Percentiles rank a stretch among this genome's conserved stretches.
Evolutionary conservation across 1,140 invertebrate genomes (phyloP).

Genomic region (Drosophila athabasca): DNA sequence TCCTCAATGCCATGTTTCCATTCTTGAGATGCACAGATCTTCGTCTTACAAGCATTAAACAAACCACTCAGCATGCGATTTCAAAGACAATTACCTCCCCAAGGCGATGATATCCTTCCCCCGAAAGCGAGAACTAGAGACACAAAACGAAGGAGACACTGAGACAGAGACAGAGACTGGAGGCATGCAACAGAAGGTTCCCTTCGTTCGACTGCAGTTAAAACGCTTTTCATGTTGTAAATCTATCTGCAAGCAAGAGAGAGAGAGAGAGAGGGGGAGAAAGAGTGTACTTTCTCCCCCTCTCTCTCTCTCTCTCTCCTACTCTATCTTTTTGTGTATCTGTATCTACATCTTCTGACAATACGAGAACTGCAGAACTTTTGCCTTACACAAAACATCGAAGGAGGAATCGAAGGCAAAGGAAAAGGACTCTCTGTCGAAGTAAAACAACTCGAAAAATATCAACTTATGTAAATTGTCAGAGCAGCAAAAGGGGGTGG

Average conservation of each 20-base stretch:
- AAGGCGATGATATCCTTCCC: slow-evolving; percentile 25
- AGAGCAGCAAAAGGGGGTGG: slow-evolving; percentile 35
- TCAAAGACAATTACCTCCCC: slow-evolving; percentile 57
- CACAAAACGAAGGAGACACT: not conserved
- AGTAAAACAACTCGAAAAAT: slow-evolving; percentile 68
- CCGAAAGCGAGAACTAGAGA: not conserved
- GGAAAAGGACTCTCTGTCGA: slow-evolving; percentile 6
- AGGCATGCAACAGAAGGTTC: slow-evolving; percentile 28
- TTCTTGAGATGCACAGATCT: not conserved
- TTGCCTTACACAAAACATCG: slow-evolving; percentile 35
- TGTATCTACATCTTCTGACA: slow-evolving; percentile 2
- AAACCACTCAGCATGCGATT: slow-evolving; percentile 26
- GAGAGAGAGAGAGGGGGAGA: no score
- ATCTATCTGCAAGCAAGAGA: slow-evolving; percentile 7
- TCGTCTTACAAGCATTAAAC: slow-evolving; percentile 26
- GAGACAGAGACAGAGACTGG: not conserved
- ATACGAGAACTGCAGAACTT: slow-evolving; percentile 36
- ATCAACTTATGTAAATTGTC: slow-evolving; percentile 79
- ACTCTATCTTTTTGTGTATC: slow-evolving; percentile 4
- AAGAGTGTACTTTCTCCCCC: no score
- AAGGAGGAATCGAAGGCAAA: slow-evolving; percentile 31
- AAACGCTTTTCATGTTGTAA: slow-evolving; percentile 76
- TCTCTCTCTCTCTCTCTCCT: not conserved
- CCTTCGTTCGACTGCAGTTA: slow-evolving; percentile 53
- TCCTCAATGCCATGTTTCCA: not conserved